These are phyloP conservation scores for Atethmia centrago DNA, from an alignment of 2,888 invertebrate genomes.

Conservation along the genomic window DNA sequence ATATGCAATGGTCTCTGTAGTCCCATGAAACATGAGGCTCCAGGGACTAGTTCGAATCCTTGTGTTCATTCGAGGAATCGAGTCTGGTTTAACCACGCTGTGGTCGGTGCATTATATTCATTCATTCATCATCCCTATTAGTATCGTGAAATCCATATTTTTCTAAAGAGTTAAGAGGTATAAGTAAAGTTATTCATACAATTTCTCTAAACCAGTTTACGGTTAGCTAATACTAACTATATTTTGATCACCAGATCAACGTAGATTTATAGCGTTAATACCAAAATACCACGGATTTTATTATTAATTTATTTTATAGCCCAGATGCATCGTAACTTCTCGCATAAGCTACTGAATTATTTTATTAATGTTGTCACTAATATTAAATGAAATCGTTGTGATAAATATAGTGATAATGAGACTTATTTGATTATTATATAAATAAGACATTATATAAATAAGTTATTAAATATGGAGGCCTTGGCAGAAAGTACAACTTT, in stretches of 20 bases:
- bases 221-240: neutral
- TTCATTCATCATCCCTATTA: too few species aligned
- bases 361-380: slow-evolving; percentile 31
- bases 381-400: neutral
- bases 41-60: too few species aligned
- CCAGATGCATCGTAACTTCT: slow-evolving; percentile 15
- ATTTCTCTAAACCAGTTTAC: neutral
- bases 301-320: slow-evolving; percentile 50
- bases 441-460: slow-evolving; percentile 30
- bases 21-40: too few species aligned
- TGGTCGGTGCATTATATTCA: too few species aligned
- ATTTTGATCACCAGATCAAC: slow-evolving; percentile 21
- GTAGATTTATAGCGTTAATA: slow-evolving; percentile 18
- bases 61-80: too few species aligned
- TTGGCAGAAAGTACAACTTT: too few species aligned
- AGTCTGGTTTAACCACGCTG: too few species aligned
- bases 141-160: neutral
- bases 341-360: slow-evolving; percentile 49
- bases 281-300: slow-evolving; percentile 31
- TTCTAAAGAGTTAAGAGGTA: neutral
- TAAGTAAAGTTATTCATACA: neutral
- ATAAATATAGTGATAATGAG: slow-evolving; percentile 44
- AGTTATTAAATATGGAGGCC: too few species aligned
- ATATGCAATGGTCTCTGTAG: too few species aligned
- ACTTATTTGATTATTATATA: slow-evolving; percentile 7